Conservation (phyloP, 2,797 vertebrate species). For the Eurystomus glaucurus region DNA sequence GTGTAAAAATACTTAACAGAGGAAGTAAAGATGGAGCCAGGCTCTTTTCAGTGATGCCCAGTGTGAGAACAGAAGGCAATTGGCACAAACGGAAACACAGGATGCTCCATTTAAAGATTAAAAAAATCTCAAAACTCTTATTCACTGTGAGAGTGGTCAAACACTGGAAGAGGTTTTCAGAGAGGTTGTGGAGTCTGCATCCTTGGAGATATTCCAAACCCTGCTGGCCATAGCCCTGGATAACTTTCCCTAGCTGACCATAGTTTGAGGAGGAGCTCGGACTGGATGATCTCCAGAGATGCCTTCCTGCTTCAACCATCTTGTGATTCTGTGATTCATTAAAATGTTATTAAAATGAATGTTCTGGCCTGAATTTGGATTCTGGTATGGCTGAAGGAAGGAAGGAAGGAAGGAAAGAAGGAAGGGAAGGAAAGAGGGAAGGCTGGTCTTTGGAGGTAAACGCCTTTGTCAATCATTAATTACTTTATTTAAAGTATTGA, state of each 20-base stretch:
- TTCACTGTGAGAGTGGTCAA: background rate
- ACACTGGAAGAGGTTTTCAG: background rate
- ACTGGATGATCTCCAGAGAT: background rate
- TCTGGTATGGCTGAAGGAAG: no score
- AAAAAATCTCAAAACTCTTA: background rate
- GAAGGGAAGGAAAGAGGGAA: no score
- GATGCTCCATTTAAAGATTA: background rate
- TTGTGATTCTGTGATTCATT: background rate
- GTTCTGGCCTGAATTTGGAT: no score
- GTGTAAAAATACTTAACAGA: background rate
- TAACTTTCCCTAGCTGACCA: background rate
- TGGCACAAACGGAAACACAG: background rate
- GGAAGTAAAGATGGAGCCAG: background rate
- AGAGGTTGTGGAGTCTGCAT: background rate
- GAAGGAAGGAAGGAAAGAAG: no score
- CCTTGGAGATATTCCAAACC: background rate
- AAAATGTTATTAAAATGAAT: no score
- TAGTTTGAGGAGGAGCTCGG: background rate
- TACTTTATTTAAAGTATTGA: background rate
- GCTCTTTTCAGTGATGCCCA: background rate
- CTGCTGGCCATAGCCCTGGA: background rate
- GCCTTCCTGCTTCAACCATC: background rate
- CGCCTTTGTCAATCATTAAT: background rate
- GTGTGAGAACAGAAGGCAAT: background rate
- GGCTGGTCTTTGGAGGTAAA: background rate